A percentile compares a stretch with the other conserved stretches of the same genome.
phyloP scores from a whole-genome alignment of 2,797 vertebrate species.

The Falco cherrug region DNA sequence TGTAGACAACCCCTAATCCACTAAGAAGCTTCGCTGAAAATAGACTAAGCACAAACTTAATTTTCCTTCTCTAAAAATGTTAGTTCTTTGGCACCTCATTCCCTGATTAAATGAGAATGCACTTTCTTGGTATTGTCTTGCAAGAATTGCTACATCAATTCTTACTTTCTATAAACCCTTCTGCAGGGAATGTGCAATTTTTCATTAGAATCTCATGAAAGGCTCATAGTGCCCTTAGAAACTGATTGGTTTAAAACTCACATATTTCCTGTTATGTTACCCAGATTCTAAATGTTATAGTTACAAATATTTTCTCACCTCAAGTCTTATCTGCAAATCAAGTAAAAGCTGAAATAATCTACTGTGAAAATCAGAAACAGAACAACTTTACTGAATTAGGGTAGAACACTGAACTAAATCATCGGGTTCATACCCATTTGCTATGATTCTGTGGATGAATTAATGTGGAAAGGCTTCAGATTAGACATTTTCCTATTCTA shows the following conservation, averaged over 20 bases:
- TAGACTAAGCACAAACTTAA: not conserved
- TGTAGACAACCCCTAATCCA: conserved; percentile 32
- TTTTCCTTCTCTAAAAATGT: not conserved
- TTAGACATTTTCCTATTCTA: not conserved
- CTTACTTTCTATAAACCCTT: not conserved
- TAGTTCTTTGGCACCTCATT: not conserved
- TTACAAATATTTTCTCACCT: not conserved
- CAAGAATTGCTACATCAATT: not conserved
- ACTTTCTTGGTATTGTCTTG: not conserved
- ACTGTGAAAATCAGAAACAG: not conserved
- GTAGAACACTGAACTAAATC: not conserved
- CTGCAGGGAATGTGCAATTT: not conserved
- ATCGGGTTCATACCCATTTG: not conserved
- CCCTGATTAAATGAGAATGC: not conserved
- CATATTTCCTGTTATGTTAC: not conserved
- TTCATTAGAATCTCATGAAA: not conserved
- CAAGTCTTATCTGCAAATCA: not conserved
- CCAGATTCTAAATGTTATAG: not conserved
- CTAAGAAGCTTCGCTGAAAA: conserved; percentile 29
- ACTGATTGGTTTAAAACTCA: not conserved
- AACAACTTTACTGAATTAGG: not conserved
- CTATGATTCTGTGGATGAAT: not conserved
- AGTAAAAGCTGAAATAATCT: not conserved
- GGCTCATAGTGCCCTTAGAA: not conserved
- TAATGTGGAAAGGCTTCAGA: not conserved